phyloP scores from a whole-genome alignment of 2,113 vertebrate genomes.

The Vidua chalybeata region DNA sequence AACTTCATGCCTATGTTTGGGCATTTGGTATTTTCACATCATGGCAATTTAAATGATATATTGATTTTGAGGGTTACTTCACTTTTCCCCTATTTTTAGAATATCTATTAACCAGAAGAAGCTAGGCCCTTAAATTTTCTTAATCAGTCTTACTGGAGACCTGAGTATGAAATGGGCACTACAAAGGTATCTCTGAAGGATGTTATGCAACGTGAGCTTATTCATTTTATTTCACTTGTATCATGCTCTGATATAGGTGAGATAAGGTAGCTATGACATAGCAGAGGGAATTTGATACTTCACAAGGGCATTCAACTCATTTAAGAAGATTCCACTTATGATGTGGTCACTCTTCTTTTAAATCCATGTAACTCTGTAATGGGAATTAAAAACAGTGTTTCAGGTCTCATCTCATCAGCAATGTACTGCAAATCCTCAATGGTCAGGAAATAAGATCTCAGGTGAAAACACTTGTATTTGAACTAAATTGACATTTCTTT shows the following conservation, averaged over 20 bases:
- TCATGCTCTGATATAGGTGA: not conserved
- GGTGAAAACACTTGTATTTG: not conserved
- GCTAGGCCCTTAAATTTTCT: not conserved
- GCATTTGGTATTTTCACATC: not conserved
- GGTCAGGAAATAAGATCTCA: not conserved
- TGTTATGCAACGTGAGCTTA: not conserved
- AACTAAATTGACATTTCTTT: not conserved
- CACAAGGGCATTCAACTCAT: not conserved
- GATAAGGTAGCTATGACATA: not conserved
- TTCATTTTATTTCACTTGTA: not conserved
- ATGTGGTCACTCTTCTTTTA: not conserved
- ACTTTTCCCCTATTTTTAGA: not conserved
- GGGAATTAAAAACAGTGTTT: not conserved
- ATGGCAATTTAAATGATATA: not conserved
- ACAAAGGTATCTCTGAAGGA: not conserved
- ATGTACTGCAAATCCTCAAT: not conserved
- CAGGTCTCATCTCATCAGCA: not conserved
- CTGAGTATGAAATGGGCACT: not conserved
- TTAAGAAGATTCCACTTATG: not conserved
- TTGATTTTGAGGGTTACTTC: not conserved
- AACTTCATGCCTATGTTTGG: not conserved
- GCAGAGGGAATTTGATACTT: not conserved
- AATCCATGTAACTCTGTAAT: not conserved
- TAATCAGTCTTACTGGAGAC: not conserved
- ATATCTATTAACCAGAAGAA: not conserved